Percentiles rank a stretch among this genome's conserved stretches.
phyloP scores from a whole-genome alignment of 2,113 vertebrate genomes.

The Ailurus styani region DNA sequence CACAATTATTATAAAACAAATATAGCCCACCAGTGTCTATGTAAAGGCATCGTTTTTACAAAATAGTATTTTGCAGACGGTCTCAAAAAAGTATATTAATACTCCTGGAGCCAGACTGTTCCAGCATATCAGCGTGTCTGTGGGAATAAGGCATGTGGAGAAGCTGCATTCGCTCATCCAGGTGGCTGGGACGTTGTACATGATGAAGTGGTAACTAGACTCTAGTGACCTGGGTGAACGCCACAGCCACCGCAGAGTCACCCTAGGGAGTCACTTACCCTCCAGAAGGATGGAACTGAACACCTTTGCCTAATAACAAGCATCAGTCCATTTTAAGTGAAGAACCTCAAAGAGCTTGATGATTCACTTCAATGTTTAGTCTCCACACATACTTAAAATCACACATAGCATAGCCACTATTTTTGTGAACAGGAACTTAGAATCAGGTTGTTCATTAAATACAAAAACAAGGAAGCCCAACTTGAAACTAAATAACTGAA shows the following conservation, averaged over 20 bases:
- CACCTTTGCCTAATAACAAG: neutral
- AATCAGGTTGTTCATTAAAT: conserved; percentile 26
- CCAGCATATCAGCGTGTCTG: conserved; percentile 20
- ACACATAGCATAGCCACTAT: conserved; percentile 10
- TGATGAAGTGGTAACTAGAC: neutral
- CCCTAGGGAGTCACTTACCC: neutral
- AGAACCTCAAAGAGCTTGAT: neutral
- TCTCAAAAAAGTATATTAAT: conserved; percentile 63
- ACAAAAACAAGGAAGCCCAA: conserved; percentile 32
- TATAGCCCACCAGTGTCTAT: conserved; percentile 59
- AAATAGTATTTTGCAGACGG: conserved; percentile 66
- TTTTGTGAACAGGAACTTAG: conserved; percentile 31
- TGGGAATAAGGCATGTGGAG: conserved; percentile 68
- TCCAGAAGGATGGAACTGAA: conserved; percentile 39
- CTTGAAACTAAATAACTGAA: neutral
- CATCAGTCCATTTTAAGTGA: neutral
- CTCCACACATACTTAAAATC: neutral
- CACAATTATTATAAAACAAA: conserved; percentile 74
- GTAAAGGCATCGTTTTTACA: conserved; percentile 71
- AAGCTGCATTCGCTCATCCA: conserved; percentile 28
- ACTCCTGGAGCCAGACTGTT: conserved; percentile 54
- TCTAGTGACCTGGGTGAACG: neutral
- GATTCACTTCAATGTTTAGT: neutral
- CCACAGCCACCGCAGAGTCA: neutral
- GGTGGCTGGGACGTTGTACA: neutral